Base-by-base conservation (phyloP, 2,888 invertebrate species). In the Dicycla oo region DNA sequence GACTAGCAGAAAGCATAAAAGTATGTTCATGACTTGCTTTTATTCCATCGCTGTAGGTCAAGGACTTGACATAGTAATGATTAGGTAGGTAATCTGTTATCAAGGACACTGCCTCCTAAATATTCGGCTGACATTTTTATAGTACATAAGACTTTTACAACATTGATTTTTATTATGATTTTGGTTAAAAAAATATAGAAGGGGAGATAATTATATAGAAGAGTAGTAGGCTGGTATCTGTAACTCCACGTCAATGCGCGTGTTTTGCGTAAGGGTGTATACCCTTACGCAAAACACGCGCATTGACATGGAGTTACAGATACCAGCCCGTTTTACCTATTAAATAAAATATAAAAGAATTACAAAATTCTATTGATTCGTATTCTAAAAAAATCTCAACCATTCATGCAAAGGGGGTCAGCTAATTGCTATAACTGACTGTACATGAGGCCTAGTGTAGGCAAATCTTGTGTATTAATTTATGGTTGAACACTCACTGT, bases 11-110 rank as follows among this genome's bases (percentile, higher is more conserved):
- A 43, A 65, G 13, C 38, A 53, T 34, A 57, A 45, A 60, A 45
- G 11, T 53, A 69, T 61, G 15, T 18, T 6, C 23, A 74, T 69
- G 53, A 78, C 69, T 76, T 66, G 80, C 80, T 62, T 69, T 62
- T 63, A 56, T 54, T 72, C 11, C 18, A 11, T 56, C 0, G n/a
- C 60, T 49, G 38, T 72, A 47, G 80, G 76, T 80, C 76, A 80
- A 80, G 78, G 69, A 74, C 53, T 1, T 56, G 61, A 30, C 47
- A 30, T 0, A 40, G 15, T 49, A 73, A 57, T 49, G 61, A 65
- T 65, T 61, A 57, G 40, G 34, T 61, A 57, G 40, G 34, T 62
- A 65, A 49, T 73, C 54, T 72, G 20, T 30, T 61, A 30, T 49
- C 65, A 74, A 69, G 80, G 64, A 43, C 67, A 57, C 1, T 26